Evolutionary conservation across 2,797 vertebrate genomes (phyloP), one percentile per base, ranked within the genome.

Genomic region (Morelia viridis): DNA sequence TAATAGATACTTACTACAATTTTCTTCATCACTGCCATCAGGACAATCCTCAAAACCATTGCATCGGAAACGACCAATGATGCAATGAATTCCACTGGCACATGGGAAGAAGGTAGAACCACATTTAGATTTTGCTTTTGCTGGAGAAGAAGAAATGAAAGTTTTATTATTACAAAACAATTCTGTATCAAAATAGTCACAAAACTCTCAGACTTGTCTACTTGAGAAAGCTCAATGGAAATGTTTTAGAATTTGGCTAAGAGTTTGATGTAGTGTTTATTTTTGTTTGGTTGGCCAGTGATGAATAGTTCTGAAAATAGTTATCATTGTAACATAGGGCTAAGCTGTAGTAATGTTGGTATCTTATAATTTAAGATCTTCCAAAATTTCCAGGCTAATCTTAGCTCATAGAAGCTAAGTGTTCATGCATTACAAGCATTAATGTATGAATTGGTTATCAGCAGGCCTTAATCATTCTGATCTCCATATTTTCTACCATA

Each of bases 41-140:
- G 99, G 99, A 96, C 99, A 99, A 96, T 99, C 99, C 64, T 98
- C 98, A 9, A 99, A 99, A 88, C 99, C 99, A 0, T 99, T 99
- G 92, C 99, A 99, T 46, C 97, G 98, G 98, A 99, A 99, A 91
- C 99, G 99, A 58, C 99, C 99, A 0, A 99, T 99, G 97, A 99
- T 99, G 97, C 99, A 99, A 96, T 99, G 99, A 96, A 99, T 97
- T 0, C 99, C 99, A 0, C 98, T 99, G 71, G 98, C 98, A 0
- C 99, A 99, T 93, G 99, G 98, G 92, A 99, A 99, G 97, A 99
- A 99, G 0, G 98, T 99, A 0, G 98, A 98, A 0, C 98, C 98
- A 0, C 99, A 99, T 89, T 98, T 99, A 0, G 99, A 99, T 94
- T 98, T 99, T 89, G 98, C 97, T 97, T 99, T 99, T 0, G 99